Conservation (phyloP, 1,140 invertebrate species). For the Coboldia fuscipes region DNA sequence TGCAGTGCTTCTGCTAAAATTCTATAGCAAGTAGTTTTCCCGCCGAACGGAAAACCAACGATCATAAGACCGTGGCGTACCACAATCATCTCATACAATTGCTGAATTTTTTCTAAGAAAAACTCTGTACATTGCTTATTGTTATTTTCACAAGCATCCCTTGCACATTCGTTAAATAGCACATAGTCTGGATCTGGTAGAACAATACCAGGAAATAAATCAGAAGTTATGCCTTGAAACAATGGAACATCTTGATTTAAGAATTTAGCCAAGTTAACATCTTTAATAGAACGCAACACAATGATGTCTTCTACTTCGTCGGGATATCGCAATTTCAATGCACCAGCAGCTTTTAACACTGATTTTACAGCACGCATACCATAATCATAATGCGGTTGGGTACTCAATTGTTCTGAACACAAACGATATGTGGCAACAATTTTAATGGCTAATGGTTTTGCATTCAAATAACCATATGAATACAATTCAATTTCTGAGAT, state of each 20-base stretch:
- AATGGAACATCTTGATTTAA: constrained; percentile 68
- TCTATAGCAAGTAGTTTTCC: constrained; percentile 59
- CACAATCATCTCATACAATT: constrained; percentile 80
- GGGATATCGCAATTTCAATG: constrained; percentile 74
- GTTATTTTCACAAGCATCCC: constrained; percentile 41
- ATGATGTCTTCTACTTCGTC: constrained; percentile 63
- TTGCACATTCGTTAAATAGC: constrained; percentile 32
- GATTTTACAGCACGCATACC: constrained; percentile 81
- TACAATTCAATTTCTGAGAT: constrained; percentile 89
- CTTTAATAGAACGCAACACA: constrained; percentile 71
- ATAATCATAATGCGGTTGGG: constrained; percentile 92
- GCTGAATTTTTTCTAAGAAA: constrained; percentile 74
- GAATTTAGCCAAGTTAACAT: constrained; percentile 88
- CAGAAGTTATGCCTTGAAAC: constrained; percentile 73
- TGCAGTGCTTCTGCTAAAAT: constrained; percentile 56
- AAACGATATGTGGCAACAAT: constrained; percentile 85
- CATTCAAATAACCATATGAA: constrained; percentile 81
- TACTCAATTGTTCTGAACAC: constrained; percentile 87
- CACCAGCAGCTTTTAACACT: constrained; percentile 72
- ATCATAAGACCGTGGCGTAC: constrained; percentile 78
- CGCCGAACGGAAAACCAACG: constrained; percentile 78
- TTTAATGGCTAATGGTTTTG: constrained; percentile 74
- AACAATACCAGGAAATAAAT: constrained; percentile 66
- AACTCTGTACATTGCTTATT: constrained; percentile 68
- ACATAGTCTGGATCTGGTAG: constrained; percentile 56